Evolutionary conservation across 2,888 invertebrate genomes (phyloP).

Genomic region (Tetramorium bicarinatum): DNA sequence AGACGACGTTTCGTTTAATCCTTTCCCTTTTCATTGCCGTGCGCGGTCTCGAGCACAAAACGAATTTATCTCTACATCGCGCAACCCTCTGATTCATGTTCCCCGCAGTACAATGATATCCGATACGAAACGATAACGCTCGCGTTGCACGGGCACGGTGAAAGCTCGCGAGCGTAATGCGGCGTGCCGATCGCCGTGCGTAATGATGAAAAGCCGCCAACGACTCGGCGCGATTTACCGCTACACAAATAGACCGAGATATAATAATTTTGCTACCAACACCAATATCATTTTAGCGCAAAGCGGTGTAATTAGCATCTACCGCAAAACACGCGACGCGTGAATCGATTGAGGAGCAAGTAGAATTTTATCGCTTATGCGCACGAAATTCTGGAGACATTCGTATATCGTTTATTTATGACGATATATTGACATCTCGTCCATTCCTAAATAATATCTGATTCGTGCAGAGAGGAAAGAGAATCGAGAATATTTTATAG

Average conservation of each 20-base stretch:
- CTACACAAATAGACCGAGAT: neutral
- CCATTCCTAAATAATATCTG: neutral
- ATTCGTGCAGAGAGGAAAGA: neutral
- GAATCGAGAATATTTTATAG: neutral
- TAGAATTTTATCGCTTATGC: neutral
- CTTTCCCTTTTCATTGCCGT: slow-evolving; percentile 42
- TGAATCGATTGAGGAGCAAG: neutral
- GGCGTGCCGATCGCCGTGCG: slow-evolving; percentile 62
- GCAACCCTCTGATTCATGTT: slow-evolving; percentile 38
- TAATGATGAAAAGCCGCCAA: slow-evolving; percentile 64
- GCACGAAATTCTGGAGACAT: neutral
- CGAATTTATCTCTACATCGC: slow-evolving; percentile 39
- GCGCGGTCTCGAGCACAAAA: slow-evolving; percentile 35
- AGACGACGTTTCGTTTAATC: slow-evolving; percentile 7
- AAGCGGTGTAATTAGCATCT: neutral
- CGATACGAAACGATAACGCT: slow-evolving; percentile 70
- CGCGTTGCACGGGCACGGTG: slow-evolving; percentile 68
- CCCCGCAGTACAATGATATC: slow-evolving; percentile 66
- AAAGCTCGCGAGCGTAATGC: slow-evolving; percentile 66
- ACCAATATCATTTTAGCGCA: neutral
- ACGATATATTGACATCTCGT: neutral
- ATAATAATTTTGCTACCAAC: neutral
- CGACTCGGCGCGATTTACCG: slow-evolving; percentile 19
- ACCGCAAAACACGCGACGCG: neutral
- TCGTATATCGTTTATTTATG: neutral